Percentiles rank a stretch among this genome's conserved stretches.
Conservation (phyloP, 92 coral and sea anemone genomes). For the Pocillopora meandrina region DNA sequence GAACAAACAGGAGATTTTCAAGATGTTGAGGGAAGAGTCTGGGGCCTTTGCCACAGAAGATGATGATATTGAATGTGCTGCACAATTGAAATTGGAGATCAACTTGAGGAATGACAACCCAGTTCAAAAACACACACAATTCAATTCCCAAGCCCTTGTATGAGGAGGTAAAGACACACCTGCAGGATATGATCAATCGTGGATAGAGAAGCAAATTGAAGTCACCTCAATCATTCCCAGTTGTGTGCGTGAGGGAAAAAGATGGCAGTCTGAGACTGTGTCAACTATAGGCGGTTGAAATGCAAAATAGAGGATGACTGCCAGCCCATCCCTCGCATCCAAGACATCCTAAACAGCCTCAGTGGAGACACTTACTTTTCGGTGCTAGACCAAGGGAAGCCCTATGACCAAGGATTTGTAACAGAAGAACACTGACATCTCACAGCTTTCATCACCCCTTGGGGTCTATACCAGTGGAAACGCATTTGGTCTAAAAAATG, state of each 20-base stretch:
- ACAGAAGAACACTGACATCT: conserved; percentile 53
- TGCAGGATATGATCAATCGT: conserved; percentile 53
- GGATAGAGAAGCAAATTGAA: conserved; percentile 62
- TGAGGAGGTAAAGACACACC: conserved; percentile 53
- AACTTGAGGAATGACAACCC: conserved; percentile 45
- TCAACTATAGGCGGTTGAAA: conserved; percentile 61
- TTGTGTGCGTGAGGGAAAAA: conserved; percentile 58
- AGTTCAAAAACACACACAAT: conserved; percentile 48
- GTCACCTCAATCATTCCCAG: conserved; percentile 65
- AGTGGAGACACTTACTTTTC: conserved; percentile 72
- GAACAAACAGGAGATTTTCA: conserved; percentile 42
- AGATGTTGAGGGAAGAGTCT: conserved; percentile 62
- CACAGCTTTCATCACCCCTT: conserved; percentile 71
- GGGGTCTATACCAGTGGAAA: conserved; percentile 72
- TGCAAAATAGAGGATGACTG: conserved; percentile 59
- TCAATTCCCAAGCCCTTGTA: conserved; percentile 61
- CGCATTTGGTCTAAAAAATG: conserved; percentile 69
- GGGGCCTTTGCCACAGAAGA: conserved; percentile 56
- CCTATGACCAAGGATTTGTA: conserved; percentile 69
- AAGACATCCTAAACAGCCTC: conserved; percentile 59
- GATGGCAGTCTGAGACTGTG: conserved; percentile 65
- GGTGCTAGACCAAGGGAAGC: conserved; percentile 66
- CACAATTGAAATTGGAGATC: conserved; percentile 42
- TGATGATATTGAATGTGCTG: conserved; percentile 50
- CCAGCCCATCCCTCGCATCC: conserved; percentile 68